phyloP scores from a whole-genome alignment of 2,888 invertebrate species.

The Caenorhabditis sp. region DNA sequence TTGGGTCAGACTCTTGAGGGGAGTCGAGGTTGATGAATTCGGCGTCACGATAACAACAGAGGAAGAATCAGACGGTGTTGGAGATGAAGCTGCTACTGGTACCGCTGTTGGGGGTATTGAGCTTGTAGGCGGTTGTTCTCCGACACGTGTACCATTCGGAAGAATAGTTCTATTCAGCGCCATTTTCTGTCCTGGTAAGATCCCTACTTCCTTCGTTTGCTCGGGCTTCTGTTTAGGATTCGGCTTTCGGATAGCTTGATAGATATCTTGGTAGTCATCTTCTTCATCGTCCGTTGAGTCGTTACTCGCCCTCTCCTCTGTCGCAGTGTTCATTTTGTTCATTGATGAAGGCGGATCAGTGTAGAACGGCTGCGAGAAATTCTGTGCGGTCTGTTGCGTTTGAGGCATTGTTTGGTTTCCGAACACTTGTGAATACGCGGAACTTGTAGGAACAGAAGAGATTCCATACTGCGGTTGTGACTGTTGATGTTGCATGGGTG shows the following conservation, averaged over 20 bases:
- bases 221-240: neutral
- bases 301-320: neutral
- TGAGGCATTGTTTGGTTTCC: neutral
- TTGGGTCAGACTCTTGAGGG: neutral
- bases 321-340: neutral
- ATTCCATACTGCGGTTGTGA: constrained; percentile 36
- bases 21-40: neutral
- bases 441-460: neutral
- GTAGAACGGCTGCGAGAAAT: constrained; percentile 8
- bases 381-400: neutral
- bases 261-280: constrained; percentile 25
- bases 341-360: constrained; percentile 17
- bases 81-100: neutral
- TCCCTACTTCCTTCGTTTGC: constrained; percentile 6
- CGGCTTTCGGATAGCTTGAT: neutral
- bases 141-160: constrained; percentile 60
- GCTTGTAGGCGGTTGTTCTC: neutral
- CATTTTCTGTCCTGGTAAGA: constrained; percentile 67
- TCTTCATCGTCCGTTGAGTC: constrained; percentile 18
- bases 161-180: constrained; percentile 60
- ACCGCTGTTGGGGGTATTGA: too few species aligned
- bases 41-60: neutral
- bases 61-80: constrained; percentile 1
- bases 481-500: neutral
- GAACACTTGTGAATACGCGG: constrained; percentile 41